A percentile compares a stretch with the other conserved stretches of the same genome.
These are phyloP conservation scores for Lapara coniferarum DNA, from an alignment of 2,888 invertebrate genomes.

Conservation along the genomic window DNA sequence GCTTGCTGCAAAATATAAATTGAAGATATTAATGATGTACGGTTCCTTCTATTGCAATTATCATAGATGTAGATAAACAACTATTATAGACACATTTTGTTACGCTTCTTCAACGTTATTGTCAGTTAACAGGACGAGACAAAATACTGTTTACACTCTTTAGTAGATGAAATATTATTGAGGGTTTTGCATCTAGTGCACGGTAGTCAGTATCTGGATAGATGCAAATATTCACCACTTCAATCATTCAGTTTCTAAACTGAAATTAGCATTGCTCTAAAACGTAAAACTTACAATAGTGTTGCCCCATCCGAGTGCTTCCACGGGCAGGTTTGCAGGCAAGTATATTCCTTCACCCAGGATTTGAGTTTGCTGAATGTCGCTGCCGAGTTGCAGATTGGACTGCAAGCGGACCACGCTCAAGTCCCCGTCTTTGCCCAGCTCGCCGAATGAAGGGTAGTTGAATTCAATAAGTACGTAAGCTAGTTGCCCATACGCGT, in stretches of 20 bases:
- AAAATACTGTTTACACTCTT: no score
- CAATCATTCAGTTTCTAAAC: no score
- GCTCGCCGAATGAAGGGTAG: conserved; percentile 42
- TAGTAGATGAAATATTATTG: no score
- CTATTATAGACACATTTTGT: no score
- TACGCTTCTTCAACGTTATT: no score
- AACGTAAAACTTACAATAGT: conserved; percentile 35
- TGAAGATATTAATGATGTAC: background rate
- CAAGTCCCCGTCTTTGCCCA: conserved; percentile 50
- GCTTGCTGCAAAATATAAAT: conserved; percentile 32
- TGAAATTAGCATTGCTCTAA: background rate
- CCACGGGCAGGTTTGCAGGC: conserved; percentile 33
- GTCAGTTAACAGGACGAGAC: no score
- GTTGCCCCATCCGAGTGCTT: conserved; percentile 43
- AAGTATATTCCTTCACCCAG: conserved; percentile 30
- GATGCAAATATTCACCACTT: no score
- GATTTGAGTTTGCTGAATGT: conserved; percentile 30
- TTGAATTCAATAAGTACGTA: conserved; percentile 36
- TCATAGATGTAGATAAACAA: background rate
- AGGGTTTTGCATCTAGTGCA: no score
- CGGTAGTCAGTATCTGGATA: no score
- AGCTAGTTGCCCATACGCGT: conserved; percentile 51
- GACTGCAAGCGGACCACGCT: conserved; percentile 46
- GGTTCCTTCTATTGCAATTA: background rate
- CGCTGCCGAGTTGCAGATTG: conserved; percentile 24